phyloP scores from a whole-genome alignment of 2,113 vertebrate species.

The Pleuronectes platessa region DNA sequence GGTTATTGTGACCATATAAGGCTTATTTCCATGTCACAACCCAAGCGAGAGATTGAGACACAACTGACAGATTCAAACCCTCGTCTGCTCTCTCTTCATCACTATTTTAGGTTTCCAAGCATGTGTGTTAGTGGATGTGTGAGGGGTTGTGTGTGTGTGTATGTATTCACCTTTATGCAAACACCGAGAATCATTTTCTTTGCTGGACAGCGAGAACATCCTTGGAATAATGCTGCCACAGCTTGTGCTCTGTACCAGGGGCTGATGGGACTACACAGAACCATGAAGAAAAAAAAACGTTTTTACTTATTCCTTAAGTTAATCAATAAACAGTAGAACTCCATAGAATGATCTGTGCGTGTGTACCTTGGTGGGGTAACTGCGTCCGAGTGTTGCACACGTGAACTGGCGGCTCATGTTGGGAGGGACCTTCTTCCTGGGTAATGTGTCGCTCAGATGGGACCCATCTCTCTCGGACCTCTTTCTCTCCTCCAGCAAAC shows the following conservation, averaged over 20 bases:
- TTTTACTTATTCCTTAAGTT: background rate
- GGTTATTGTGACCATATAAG: slow-evolving; percentile 18
- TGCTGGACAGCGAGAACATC: slow-evolving; percentile 86
- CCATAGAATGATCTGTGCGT: background rate
- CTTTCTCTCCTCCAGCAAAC: slow-evolving; percentile 91
- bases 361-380: slow-evolving; percentile 82
- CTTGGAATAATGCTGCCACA: slow-evolving; percentile 93
- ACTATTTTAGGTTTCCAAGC: background rate
- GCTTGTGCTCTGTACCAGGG: slow-evolving; percentile 93
- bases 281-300: background rate
- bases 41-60: background rate
- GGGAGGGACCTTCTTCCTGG: slow-evolving; percentile 87
- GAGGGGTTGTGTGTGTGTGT: background rate
- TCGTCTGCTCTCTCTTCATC: background rate
- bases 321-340: background rate
- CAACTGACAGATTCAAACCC: background rate
- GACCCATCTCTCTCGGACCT: slow-evolving; percentile 77
- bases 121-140: background rate
- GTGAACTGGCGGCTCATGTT: slow-evolving; percentile 85
- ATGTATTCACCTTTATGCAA: slow-evolving; percentile 87
- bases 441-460: slow-evolving; percentile 91
- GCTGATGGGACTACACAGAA: slow-evolving; percentile 86
- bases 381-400: slow-evolving; percentile 90
- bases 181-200: slow-evolving; percentile 87
- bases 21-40: slow-evolving; percentile 17